Evolutionary conservation across 2,797 vertebrate genomes (phyloP).

Genomic region (Takifugu rubripes): DNA sequence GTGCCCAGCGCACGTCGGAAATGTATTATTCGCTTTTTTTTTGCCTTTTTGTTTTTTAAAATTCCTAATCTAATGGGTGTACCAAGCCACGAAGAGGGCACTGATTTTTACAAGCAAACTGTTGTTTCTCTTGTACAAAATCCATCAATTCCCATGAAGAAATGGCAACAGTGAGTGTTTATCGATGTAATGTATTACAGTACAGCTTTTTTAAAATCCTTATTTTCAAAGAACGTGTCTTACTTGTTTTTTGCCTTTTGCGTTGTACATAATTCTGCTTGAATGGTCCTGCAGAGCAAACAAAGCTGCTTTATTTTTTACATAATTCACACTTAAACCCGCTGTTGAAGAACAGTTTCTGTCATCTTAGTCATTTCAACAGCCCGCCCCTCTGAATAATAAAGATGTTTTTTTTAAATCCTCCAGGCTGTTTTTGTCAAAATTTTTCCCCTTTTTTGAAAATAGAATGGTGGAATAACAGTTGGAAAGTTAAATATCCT

Average conservation of each 20-base stretch:
- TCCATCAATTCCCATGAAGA: constrained; percentile 73
- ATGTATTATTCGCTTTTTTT: constrained; percentile 78
- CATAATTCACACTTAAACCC: constrained; percentile 80
- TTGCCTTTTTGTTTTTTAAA: constrained; percentile 75
- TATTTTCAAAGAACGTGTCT: constrained; percentile 77
- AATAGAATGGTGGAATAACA: constrained; percentile 20
- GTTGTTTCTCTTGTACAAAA: constrained; percentile 79
- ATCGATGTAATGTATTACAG: constrained; percentile 88
- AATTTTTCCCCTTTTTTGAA: neutral
- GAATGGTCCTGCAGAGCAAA: constrained; percentile 87
- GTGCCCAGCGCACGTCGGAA: constrained; percentile 73
- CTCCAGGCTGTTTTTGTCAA: constrained; percentile 35
- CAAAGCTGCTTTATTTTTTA: constrained; percentile 88
- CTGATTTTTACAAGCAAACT: constrained; percentile 71
- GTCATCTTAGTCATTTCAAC: constrained; percentile 91
- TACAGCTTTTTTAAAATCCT: constrained; percentile 73
- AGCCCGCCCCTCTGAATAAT: constrained; percentile 93
- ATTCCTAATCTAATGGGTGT: constrained; percentile 73
- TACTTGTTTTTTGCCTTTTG: constrained; percentile 85
- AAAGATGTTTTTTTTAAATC: constrained; percentile 74
- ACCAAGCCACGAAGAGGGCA: constrained; percentile 74
- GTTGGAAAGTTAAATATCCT: constrained; percentile 20
- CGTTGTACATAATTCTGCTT: constrained; percentile 91
- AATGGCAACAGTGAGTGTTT: constrained; percentile 84
- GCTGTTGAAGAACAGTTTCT: constrained; percentile 86